Conservation (phyloP, 2,797 vertebrate species). For the Tapera naevia region DNA sequence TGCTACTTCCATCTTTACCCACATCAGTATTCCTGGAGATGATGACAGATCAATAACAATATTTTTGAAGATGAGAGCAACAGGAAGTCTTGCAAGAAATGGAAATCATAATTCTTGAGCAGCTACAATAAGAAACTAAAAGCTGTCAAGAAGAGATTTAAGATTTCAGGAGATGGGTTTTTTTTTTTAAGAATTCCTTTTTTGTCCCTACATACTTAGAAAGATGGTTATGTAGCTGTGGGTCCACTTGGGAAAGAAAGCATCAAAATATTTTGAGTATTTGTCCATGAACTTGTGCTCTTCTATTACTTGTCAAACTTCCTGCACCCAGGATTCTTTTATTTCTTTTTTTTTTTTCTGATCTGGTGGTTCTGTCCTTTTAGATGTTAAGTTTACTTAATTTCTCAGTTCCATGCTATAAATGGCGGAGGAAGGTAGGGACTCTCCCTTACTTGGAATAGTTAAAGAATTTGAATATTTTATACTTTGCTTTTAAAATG, state of each 20-base stretch:
- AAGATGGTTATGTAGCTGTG: neutral
- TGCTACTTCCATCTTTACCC: neutral
- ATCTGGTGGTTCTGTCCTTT: rapidly evolving
- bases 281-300: neutral
- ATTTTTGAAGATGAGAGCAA: neutral
- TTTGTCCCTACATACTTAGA: neutral
- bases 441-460: neutral
- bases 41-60: neutral
- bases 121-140: neutral
- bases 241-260: neutral
- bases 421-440: neutral
- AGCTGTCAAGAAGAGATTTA: neutral
- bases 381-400: neutral
- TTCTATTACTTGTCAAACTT: neutral
- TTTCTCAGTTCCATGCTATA: neutral
- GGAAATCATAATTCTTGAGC: neutral
- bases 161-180: neutral
- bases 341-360: neutral
- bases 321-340: neutral
- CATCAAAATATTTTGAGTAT: neutral
- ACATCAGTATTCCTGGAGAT: neutral
- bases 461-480: neutral
- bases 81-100: neutral
- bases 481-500: neutral
- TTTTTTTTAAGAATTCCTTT: neutral